These are phyloP conservation scores for Atractosteus spatula DNA, from an alignment of 2,113 vertebrate species.

Conservation along the genomic window DNA sequence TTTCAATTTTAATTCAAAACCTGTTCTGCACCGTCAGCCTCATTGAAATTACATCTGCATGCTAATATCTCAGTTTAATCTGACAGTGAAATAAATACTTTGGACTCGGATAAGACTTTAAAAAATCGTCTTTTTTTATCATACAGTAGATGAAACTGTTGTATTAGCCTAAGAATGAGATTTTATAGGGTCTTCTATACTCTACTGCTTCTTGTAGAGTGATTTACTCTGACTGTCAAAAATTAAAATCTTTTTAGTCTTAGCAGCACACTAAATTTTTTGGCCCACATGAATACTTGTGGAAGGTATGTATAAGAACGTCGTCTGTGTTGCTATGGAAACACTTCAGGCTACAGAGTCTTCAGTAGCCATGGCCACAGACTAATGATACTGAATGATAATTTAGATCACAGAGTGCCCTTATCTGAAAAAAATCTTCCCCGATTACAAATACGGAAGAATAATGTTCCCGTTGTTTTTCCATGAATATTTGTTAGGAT, in stretches of 20 bases:
- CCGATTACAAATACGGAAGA: not conserved
- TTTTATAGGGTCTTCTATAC: no score
- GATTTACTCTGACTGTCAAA: not conserved
- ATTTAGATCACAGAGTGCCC: not conserved
- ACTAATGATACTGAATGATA: conserved; percentile 18
- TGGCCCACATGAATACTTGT: conserved; percentile 18
- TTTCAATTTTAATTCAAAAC: no score
- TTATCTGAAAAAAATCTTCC: not conserved
- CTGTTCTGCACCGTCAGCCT: no score
- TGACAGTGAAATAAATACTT: no score
- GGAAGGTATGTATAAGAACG: conserved; percentile 9
- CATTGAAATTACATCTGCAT: no score
- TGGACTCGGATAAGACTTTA: no score
- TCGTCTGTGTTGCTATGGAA: conserved; percentile 40
- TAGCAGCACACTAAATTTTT: conserved; percentile 19
- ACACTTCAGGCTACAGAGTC: conserved; percentile 29
- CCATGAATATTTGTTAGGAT: no score
- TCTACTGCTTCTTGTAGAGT: no score
- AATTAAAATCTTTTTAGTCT: conserved; percentile 9
- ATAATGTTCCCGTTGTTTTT: not conserved
- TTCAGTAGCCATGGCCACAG: conserved; percentile 43
- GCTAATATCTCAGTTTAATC: no score
- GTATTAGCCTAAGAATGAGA: not conserved
- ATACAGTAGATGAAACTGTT: not conserved
- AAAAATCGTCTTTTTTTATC: no score